Evolutionary conservation across 2,113 vertebrate genomes (phyloP).

Genomic region (Steatornis caripensis): DNA sequence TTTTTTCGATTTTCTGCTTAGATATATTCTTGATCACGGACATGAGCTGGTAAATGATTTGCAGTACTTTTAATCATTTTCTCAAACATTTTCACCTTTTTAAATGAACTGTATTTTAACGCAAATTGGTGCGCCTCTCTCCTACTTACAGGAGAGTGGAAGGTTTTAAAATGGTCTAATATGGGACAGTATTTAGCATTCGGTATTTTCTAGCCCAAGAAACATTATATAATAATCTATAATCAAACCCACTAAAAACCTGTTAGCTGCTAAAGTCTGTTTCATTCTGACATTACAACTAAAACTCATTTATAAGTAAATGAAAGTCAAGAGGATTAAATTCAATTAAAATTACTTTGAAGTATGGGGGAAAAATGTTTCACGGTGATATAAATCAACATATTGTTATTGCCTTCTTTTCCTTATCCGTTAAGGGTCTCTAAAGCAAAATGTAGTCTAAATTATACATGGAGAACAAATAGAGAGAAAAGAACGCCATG

Average conservation of each 20-base stretch:
- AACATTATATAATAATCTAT: slow-evolving; percentile 71
- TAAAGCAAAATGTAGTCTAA: slow-evolving; percentile 60
- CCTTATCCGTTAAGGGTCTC: slow-evolving; percentile 60
- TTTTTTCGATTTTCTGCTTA: not conserved
- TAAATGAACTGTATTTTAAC: slow-evolving; percentile 42
- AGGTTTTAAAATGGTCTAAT: slow-evolving; percentile 22
- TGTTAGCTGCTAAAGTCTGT: slow-evolving; percentile 69
- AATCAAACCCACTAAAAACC: slow-evolving; percentile 70
- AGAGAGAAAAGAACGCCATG: slow-evolving; percentile 20
- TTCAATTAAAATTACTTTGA: slow-evolving; percentile 80
- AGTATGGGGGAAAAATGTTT: slow-evolving; percentile 68
- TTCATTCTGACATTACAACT: slow-evolving; percentile 64
- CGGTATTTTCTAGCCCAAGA: slow-evolving; percentile 53
- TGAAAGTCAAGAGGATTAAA: slow-evolving; percentile 79
- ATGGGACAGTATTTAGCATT: slow-evolving; percentile 39
- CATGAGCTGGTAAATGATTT: slow-evolving; percentile 34
- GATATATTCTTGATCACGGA: not conserved
- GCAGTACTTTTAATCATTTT: not conserved
- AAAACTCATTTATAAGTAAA: slow-evolving; percentile 78
- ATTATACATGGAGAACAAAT: slow-evolving; percentile 50
- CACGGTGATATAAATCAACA: slow-evolving; percentile 70
- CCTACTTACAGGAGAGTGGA: slow-evolving; percentile 11
- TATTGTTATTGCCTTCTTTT: slow-evolving; percentile 67
- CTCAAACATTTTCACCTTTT: slow-evolving; percentile 27
- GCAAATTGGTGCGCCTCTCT: slow-evolving; percentile 20